Conservation (phyloP, 2,113 vertebrate genomes). For the Leptocoma aspasia region DNA sequence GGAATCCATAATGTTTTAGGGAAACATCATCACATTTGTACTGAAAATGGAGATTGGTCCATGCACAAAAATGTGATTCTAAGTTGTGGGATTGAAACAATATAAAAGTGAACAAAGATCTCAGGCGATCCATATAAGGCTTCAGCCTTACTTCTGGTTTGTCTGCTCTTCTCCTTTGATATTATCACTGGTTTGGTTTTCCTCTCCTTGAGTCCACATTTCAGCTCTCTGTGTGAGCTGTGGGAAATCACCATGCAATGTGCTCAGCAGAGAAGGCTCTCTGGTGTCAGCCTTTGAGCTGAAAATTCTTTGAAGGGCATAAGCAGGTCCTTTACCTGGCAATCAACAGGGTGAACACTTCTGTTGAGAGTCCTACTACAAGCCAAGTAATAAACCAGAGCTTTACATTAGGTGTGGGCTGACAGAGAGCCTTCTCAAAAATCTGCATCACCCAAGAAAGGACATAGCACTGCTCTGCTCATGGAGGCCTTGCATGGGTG, state of each 20-base stretch:
- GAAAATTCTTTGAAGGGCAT: not conserved
- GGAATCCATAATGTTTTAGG: not conserved
- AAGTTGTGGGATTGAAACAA: not conserved
- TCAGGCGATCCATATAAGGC: not conserved
- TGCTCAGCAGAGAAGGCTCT: not conserved
- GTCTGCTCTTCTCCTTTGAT: not conserved
- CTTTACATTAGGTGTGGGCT: not conserved
- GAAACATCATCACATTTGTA: not conserved
- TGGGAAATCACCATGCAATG: not conserved
- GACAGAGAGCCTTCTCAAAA: not conserved
- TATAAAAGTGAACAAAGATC: not conserved
- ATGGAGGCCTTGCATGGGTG: not conserved
- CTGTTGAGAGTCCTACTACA: not conserved
- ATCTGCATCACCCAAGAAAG: not conserved
- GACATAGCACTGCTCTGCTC: not conserved
- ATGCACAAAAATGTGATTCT: not conserved
- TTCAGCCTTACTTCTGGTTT: not conserved
- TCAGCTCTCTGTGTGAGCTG: not conserved
- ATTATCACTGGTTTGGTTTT: not conserved
- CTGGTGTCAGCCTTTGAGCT: not conserved
- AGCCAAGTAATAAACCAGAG: not conserved
- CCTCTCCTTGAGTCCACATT: not conserved
- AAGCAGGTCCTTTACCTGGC: not conserved
- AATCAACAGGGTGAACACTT: not conserved
- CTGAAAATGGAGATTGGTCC: not conserved